Evolutionary conservation across 2,113 vertebrate genomes (phyloP).

Genomic region (Crotophaga sulcirostris): DNA sequence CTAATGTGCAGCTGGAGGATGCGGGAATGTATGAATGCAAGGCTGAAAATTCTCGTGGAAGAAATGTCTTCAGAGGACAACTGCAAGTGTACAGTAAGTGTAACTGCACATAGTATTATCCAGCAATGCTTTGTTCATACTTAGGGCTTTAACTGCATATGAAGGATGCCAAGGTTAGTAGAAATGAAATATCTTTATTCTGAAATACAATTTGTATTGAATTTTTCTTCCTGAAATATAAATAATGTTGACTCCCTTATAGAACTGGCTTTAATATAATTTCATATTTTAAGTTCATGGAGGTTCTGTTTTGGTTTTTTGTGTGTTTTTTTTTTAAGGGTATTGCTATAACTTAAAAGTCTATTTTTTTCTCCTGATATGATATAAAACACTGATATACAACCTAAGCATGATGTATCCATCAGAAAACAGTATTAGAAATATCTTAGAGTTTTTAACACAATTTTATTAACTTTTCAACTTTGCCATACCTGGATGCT

Average conservation of each 20-base stretch:
- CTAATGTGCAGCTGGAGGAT: constrained; percentile 93
- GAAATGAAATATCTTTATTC: background rate
- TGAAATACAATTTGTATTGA: background rate
- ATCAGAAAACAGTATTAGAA: background rate
- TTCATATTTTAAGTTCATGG: background rate
- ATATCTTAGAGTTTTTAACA: background rate
- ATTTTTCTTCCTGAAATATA: background rate
- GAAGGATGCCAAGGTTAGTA: background rate
- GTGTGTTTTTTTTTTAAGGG: rapidly evolving
- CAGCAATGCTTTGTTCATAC: background rate
- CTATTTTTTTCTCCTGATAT: background rate
- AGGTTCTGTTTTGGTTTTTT: background rate
- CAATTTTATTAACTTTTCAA: background rate
- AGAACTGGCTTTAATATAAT: background rate
- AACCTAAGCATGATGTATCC: background rate
- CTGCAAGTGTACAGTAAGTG: constrained; percentile 96
- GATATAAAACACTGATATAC: background rate
- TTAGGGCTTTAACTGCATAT: background rate
- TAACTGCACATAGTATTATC: background rate
- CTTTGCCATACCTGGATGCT: background rate
- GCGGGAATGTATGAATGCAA: constrained; percentile 92
- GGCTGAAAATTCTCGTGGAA: constrained; percentile 92
- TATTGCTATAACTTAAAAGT: background rate
- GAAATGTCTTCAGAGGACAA: constrained; percentile 92
- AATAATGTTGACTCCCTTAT: background rate